Evolutionary conservation across 2,888 invertebrate genomes (phyloP), one percentile per base, ranked within the genome.

Genomic region (Coecobrya sp.): DNA sequence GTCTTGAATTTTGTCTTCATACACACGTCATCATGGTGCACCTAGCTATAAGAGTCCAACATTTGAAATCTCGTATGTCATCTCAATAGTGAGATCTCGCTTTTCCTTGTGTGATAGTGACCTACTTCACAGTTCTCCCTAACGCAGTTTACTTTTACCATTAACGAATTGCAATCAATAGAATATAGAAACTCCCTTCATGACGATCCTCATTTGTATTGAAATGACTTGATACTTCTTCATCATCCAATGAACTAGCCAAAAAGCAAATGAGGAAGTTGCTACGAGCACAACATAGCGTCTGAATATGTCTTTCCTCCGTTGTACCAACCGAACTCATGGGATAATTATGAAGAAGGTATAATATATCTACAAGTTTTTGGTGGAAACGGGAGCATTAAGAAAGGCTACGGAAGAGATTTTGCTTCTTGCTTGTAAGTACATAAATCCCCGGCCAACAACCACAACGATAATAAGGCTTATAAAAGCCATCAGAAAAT

Each of bases 401-500:
- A 81, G 81, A 52, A 79, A 59, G 25, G 19, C 30, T 7, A 19
- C 42, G 62, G 76, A 86, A 90, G 65, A 90, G 62, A 90, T 90
- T 76, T 85, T 65, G 45, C 73, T 25, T 30, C 30, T 81, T 25
- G 59, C 65, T 81, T 62, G 59, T 86, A 55, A 68, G 52, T 87
- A 79, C 79, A 62, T 62, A 62, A 88, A 81, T 88, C 88, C 81
- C 19, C 73, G 52, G 19, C 68, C 25, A 42, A 49, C 84, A 85
- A 82, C 65, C 65, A 25, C 68, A 42, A 30, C 70, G 70, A 89
- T 84, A 84, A 89, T 89, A 90, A 73, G 85, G 73, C 90, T 84
- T 79, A 86, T 85, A 85, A 90, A 90, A 90, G 90, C 68, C 86
- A 90, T 90, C 90, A 76, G 85, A 86, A 86, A 90, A 90, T 90